These are phyloP conservation scores for Myotis vivesi DNA, from an alignment of 2,797 vertebrate genomes.

Conservation along the genomic window DNA sequence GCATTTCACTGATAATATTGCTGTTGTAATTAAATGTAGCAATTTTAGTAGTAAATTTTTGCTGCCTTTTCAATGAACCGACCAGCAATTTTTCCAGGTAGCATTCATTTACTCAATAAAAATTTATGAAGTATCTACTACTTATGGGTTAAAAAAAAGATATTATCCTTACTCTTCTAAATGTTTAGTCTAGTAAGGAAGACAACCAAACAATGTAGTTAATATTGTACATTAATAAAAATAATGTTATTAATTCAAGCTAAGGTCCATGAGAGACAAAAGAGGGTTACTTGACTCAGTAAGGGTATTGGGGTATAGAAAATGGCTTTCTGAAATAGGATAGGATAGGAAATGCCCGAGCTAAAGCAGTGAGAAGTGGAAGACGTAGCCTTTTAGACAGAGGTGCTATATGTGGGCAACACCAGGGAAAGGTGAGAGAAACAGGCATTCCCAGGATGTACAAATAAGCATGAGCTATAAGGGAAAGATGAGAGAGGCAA, in stretches of 20 bases:
- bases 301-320: fast-evolving
- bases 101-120: neutral
- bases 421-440: neutral
- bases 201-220: neutral
- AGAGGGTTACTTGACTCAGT: neutral
- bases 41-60: neutral
- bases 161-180: neutral
- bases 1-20: neutral
- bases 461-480: neutral
- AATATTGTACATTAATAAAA: neutral
- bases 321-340: neutral
- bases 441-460: neutral
- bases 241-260: neutral
- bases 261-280: neutral
- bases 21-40: neutral
- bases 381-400: neutral
- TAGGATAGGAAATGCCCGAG: neutral
- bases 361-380: neutral
- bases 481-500: neutral
- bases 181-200: neutral
- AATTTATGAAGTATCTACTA: neutral
- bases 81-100: neutral
- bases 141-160: neutral
- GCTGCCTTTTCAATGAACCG: neutral
- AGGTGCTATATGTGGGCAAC: neutral